Base-by-base conservation (phyloP, 2,888 invertebrate species). In the Xestia c-nigrum region DNA sequence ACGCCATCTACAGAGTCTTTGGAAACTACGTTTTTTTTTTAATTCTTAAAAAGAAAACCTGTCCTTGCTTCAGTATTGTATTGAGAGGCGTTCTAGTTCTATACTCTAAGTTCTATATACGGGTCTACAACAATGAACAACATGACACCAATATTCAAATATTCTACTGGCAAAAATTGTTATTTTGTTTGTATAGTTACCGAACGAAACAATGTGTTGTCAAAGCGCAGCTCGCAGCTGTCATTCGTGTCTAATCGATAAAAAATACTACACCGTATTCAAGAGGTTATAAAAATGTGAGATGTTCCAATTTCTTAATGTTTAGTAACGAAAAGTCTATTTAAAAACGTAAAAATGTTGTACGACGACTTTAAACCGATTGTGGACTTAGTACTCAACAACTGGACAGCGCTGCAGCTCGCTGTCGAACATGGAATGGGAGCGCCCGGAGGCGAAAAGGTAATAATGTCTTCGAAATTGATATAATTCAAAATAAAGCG, bases 351-450 rank as follows among this genome's bases (percentile, higher is more conserved):
- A 19, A 91, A 73, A 72, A 96, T 96, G 96, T 90, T 96, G 83
- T 96, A 96, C 91, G 96, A 97, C 87, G 94, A 96, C 63, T 98
- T 98, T 90, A 97, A 97, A 83, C 95, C 97, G 77, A 95, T 97
- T 85, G 97, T 98, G 12, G 97, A 98, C 90, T 97, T 97, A 88
- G 97, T 98, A 67, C 97, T 98, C 77, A 98, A 97, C 88, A 98
- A 98, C 90, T 98, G 98, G 98, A 97, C 98, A 31, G 98, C 97
- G 9, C 92, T 98, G 47, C 97, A 97, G 87, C 93, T 98, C 47
- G 98, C 98, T 52, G 98, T 98, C 0, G 98, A 98, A 92, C 98
- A 98, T 97, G 97, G 97, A 85, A 97, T 98, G 97, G 98, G 97
- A 52, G 98, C 98, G 40, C 97, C 97, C 38, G 97, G 97, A 87